A percentile compares a stretch with the other conserved stretches of the same genome.
phyloP scores from a whole-genome alignment of 1,140 invertebrate species.

The Pseudomyrmex pallidus region DNA sequence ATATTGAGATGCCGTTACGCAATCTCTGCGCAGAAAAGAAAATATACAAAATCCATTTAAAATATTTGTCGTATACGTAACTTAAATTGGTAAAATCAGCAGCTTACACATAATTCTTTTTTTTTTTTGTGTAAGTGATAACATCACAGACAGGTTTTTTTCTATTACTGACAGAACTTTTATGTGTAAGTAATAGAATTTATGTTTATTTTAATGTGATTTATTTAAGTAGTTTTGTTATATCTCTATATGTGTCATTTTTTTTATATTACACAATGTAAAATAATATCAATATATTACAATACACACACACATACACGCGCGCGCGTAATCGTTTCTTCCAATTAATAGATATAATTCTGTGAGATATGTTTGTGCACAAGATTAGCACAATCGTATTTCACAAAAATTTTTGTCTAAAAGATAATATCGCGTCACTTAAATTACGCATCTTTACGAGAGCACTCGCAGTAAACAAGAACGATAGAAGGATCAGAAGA shows the following conservation, averaged over 20 bases:
- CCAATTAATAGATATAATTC: too few relatives aligned
- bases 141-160: too few relatives aligned
- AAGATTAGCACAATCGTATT: neutral
- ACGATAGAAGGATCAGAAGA: constrained; percentile 34
- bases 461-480: constrained; percentile 13
- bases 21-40: neutral
- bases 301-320: too few relatives aligned
- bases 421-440: neutral
- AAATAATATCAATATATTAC: too few relatives aligned
- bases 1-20: neutral
- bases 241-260: too few relatives aligned
- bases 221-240: too few relatives aligned
- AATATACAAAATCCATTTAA: constrained; percentile 7
- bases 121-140: neutral
- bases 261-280: too few relatives aligned
- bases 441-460: constrained; percentile 8
- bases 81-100: constrained; percentile 4
- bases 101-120: neutral
- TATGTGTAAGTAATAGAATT: too few relatives aligned
- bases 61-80: neutral
- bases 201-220: too few relatives aligned
- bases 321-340: too few relatives aligned
- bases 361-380: too few relatives aligned
- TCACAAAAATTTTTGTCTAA: neutral
- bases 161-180: too few relatives aligned